Percentiles rank a stretch among this genome's conserved stretches.
phyloP scores from a whole-genome alignment of 2,113 vertebrate genomes.

The Zosterops pallidus region DNA sequence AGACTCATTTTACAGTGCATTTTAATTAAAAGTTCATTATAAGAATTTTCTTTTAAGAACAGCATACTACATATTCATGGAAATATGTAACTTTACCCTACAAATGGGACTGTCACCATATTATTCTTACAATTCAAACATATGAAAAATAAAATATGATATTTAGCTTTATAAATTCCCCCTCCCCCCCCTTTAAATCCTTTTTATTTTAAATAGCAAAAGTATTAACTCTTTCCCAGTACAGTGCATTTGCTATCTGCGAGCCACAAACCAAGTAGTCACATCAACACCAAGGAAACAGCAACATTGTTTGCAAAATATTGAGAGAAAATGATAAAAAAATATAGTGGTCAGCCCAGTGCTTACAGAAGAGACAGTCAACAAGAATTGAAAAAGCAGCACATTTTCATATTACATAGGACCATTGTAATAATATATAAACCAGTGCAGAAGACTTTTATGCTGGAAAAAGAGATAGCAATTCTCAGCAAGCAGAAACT shows the following conservation, averaged over 20 bases:
- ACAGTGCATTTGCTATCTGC: slow-evolving; percentile 36
- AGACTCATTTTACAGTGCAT: slow-evolving; percentile 59
- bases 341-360: slow-evolving; percentile 18
- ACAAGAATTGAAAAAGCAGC: slow-evolving; percentile 52
- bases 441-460: slow-evolving; percentile 50
- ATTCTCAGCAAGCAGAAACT: slow-evolving; percentile 64
- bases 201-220: slow-evolving; percentile 62
- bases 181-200: slow-evolving; percentile 20
- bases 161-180: slow-evolving; percentile 75
- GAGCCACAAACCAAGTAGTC: slow-evolving; percentile 31
- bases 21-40: slow-evolving; percentile 76
- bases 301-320: slow-evolving; percentile 39
- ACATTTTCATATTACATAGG: slow-evolving; percentile 47
- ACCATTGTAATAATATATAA: slow-evolving; percentile 37
- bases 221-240: slow-evolving; percentile 20
- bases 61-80: slow-evolving; percentile 69
- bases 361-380: slow-evolving; percentile 49
- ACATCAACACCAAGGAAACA: slow-evolving; percentile 45
- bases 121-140: slow-evolving; percentile 67
- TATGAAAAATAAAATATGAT: slow-evolving; percentile 83
- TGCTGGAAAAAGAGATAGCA: slow-evolving; percentile 23
- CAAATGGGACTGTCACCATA: slow-evolving; percentile 72
- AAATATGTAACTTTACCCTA: slow-evolving; percentile 67
- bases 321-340: slow-evolving; percentile 49
- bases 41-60: slow-evolving; percentile 57